Conservation (phyloP, 2,797 vertebrate genomes). For the Galaxias olidus region DNA sequence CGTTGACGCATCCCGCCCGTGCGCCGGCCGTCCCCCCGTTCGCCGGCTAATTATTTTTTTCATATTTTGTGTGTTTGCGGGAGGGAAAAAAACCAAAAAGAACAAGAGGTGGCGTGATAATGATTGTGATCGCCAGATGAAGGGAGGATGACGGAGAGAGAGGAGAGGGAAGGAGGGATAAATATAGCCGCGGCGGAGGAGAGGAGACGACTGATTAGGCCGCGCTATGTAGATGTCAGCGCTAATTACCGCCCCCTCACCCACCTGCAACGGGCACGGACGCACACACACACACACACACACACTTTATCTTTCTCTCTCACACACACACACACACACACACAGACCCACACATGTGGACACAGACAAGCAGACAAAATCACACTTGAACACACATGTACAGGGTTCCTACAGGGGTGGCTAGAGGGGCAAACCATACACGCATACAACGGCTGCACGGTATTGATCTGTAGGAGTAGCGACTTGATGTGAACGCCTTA, state of each 20-base stretch:
- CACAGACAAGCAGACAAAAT: background rate
- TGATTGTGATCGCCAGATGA: slow-evolving; percentile 51
- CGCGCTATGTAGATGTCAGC: slow-evolving; percentile 69
- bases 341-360: slow-evolving; percentile 48
- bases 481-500: too few relatives aligned
- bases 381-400: background rate
- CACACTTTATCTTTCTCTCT: slow-evolving; percentile 18
- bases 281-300: slow-evolving; percentile 58
- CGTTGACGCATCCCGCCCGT: too few relatives aligned
- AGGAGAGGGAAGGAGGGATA: slow-evolving; percentile 40
- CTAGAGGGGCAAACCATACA: too few relatives aligned
- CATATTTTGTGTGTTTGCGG: slow-evolving; percentile 3
- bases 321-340: slow-evolving; percentile 46
- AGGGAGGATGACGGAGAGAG: slow-evolving; percentile 26
- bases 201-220: slow-evolving; percentile 64
- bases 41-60: too few relatives aligned
- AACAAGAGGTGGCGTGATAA: slow-evolving; percentile 56
- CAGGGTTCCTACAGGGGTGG: too few relatives aligned
- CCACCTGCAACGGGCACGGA: slow-evolving; percentile 84
- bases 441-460: too few relatives aligned
- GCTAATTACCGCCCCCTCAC: slow-evolving; percentile 73
- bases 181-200: slow-evolving; percentile 60
- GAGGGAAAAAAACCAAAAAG: slow-evolving; percentile 48
- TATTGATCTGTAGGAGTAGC: too few relatives aligned
- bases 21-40: too few relatives aligned